Percentiles rank a stretch among this genome's conserved stretches.
phyloP scores from a whole-genome alignment of 2,797 vertebrate genomes.

The Hippopotamyrus pictus region DNA sequence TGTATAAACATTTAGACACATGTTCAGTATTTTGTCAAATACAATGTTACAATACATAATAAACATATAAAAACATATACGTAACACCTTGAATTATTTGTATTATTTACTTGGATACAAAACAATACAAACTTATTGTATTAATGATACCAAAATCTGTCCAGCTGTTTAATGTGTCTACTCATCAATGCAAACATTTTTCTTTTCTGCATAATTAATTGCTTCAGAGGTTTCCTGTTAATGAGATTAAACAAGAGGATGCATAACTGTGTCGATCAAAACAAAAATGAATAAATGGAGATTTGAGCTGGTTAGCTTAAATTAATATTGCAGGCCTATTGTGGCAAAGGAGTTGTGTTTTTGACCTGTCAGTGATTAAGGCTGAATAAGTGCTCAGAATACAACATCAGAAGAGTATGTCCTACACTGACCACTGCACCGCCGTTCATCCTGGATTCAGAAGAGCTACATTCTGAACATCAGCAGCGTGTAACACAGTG shows the following conservation, averaged over 20 bases:
- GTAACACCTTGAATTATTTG: background rate
- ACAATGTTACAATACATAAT: background rate
- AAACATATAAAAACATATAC: too few species aligned
- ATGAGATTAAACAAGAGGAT: background rate
- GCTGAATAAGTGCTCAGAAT: background rate
- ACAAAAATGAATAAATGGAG: background rate
- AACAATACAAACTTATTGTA: background rate
- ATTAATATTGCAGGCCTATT: constrained; percentile 8
- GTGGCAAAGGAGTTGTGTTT: constrained; percentile 8
- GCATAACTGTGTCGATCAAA: background rate
- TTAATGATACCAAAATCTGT: background rate
- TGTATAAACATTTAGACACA: background rate
- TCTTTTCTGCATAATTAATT: constrained; percentile 15
- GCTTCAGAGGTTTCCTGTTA: background rate
- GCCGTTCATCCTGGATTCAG: background rate
- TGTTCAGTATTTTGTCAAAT: background rate
- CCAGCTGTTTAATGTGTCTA: background rate
- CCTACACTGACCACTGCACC: background rate
- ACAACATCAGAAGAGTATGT: background rate
- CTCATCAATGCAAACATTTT: background rate
- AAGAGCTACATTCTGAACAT: background rate
- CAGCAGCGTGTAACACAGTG: background rate
- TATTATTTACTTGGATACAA: background rate
- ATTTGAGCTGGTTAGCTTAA: constrained; percentile 18
- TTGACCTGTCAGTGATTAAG: constrained; percentile 4